Evolutionary conservation across 2,113 vertebrate species (phyloP), one percentile per base, ranked within the genome.

Genomic region (Guaruba guarouba): DNA sequence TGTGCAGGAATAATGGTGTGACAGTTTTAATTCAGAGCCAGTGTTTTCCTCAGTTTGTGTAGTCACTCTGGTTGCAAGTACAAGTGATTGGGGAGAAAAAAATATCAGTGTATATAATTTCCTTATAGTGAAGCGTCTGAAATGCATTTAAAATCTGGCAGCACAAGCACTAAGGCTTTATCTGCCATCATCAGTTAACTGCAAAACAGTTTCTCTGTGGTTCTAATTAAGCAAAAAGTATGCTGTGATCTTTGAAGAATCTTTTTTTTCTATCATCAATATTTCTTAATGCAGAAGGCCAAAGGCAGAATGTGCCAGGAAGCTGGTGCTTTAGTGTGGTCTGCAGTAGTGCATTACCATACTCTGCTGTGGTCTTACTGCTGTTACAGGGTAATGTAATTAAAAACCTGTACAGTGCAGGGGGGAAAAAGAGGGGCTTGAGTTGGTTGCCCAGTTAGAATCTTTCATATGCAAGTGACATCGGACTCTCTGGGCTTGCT

Each of bases 161-260:
- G 41, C 41, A 51, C 37, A 51, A 70, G 24, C 54, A 62, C 52
- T 49, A 46, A 84, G 46, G 19, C 71, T 91, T 79, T 49, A 94
- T 37, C 28, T 86, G n/a, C 54, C 25, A 4, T 85, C 33, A 35
- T 51, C 15, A 80, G 31, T 80, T 0, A 0, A 46, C 39, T 76
- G 41, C 49, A 90, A 70, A 93, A 41, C 33, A 55, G 46, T 82
- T 82, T 93, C 63, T 86, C 2, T 59, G 4, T 49, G 48, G 17
- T 86, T 96, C 83, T 93, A 78, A 90, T 92, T 88, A 71, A 86
- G 27, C 14, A 81, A 77, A 77, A 86, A 68, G 1, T 17, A 48
- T 66, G 28, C 64, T 71, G 11, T 24, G 46, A n/a, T 74, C 37
- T 90, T 80, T 39, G 62, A 77, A 80, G 28, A 54, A 39, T 35